These are phyloP conservation scores for Scaptomyza polygonia DNA, from an alignment of 2,888 invertebrate genomes.

Conservation along the genomic window DNA sequence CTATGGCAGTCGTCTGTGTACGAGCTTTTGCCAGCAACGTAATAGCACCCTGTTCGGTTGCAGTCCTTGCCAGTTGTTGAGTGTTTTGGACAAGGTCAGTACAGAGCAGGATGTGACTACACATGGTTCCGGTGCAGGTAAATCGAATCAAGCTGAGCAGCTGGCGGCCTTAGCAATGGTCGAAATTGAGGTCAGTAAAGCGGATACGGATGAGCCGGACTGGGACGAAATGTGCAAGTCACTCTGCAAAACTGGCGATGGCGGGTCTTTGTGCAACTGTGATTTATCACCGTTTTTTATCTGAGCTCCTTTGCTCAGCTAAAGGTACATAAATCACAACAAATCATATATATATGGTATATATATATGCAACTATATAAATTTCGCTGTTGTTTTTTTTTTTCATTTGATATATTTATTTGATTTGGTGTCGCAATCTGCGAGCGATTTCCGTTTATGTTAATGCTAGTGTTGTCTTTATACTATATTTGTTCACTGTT, in stretches of 20 bases:
- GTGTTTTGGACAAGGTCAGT: conserved; percentile 53
- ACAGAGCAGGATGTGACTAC: conserved; percentile 46
- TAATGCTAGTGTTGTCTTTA: conserved; percentile 75
- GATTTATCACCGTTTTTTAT: conserved; percentile 87
- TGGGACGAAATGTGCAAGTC: conserved; percentile 88
- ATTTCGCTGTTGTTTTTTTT: conserved; percentile 55
- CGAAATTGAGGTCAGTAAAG: conserved; percentile 1
- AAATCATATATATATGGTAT: conserved; percentile 48
- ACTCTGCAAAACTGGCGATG: conserved; percentile 88
- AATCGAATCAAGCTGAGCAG: not conserved
- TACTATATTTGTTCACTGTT: conserved; percentile 49
- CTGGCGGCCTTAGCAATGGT: not conserved
- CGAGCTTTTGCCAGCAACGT: conserved; percentile 75
- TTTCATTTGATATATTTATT: conserved; percentile 13
- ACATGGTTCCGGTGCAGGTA: conserved; percentile 46
- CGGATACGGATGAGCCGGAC: conserved; percentile 80
- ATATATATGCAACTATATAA: conserved; percentile 54
- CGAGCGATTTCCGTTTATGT: conserved; percentile 57
- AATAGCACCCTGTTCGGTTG: conserved; percentile 78
- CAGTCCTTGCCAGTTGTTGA: conserved; percentile 72
- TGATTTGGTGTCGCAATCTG: conserved; percentile 52
- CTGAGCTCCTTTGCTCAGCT: conserved; percentile 32
- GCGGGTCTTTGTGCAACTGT: conserved; percentile 91
- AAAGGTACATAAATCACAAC: conserved; percentile 67
- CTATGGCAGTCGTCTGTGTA: conserved; percentile 67